A percentile compares a stretch with the other conserved stretches of the same genome.
Conservation (phyloP, 1,140 invertebrate genomes). For the Cataglyphis hispanica region DNA sequence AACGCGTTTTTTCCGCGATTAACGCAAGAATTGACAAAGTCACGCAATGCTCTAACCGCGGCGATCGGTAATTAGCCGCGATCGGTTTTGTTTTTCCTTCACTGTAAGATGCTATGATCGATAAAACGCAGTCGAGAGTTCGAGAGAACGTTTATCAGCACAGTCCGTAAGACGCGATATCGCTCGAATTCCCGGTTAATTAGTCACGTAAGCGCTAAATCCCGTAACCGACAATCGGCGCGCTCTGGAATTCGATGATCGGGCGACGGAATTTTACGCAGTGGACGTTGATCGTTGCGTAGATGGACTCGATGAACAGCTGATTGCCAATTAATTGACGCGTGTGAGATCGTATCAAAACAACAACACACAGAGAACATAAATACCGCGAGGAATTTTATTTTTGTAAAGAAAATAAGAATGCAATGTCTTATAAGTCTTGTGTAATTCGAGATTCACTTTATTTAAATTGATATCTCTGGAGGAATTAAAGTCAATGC, state of each 20-base stretch:
- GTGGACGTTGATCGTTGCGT: constrained; percentile 48
- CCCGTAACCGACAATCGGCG: constrained; percentile 64
- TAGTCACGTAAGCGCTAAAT: constrained; percentile 71
- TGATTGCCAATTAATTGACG: constrained; percentile 11
- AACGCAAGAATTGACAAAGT: constrained; percentile 29
- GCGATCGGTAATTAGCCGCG: constrained; percentile 33
- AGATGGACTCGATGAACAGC: constrained; percentile 19
- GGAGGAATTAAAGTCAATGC: neutral
- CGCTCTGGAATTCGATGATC: constrained; percentile 68
- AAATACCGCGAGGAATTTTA: too few species aligned
- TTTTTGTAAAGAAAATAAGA: neutral
- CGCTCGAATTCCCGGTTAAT: constrained; percentile 73
- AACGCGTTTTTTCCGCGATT: constrained; percentile 7
- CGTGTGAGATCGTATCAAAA: neutral
- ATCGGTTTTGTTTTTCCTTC: constrained; percentile 36
- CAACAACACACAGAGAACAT: neutral
- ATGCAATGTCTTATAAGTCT: neutral
- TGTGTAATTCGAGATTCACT: neutral
- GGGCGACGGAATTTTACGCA: constrained; percentile 57
- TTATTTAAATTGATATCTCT: too few species aligned
- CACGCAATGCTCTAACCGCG: constrained; percentile 6
- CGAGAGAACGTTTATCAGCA: constrained; percentile 60
- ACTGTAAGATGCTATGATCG: constrained; percentile 48
- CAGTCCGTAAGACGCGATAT: constrained; percentile 64
- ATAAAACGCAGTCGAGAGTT: constrained; percentile 54